Conservation (phyloP, 2,797 vertebrate genomes). For the Halcyon leucocephala region DNA sequence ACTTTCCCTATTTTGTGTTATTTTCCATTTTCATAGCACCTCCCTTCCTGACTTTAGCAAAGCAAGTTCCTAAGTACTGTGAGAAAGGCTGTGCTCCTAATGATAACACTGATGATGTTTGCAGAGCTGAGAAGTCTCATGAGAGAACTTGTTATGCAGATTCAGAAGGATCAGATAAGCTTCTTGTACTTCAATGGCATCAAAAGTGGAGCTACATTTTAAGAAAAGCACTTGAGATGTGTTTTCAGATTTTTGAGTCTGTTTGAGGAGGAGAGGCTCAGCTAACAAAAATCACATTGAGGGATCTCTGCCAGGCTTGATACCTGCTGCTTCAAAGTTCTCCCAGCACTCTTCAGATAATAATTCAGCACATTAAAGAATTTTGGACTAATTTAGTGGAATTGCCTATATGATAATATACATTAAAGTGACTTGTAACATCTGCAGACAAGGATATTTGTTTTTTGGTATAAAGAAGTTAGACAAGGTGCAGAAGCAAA, state of each 20-base stretch:
- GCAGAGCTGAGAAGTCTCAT: not conserved
- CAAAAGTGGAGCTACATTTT: not conserved
- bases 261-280: not conserved
- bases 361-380: not conserved
- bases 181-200: not conserved
- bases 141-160: conserved; percentile 13
- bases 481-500: not conserved
- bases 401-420: not conserved
- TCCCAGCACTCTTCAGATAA: not conserved
- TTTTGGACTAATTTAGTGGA: not conserved
- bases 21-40: conserved; percentile 39
- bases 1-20: conserved; percentile 37
- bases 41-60: conserved; percentile 55
- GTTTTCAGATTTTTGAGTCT: not conserved
- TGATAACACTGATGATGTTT: conserved; percentile 54
- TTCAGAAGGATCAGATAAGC: conserved; percentile 35
- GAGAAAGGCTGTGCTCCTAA: conserved; percentile 36
- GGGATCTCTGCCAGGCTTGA: not conserved
- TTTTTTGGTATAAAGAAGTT: not conserved
- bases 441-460: not conserved
- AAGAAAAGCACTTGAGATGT: not conserved
- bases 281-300: not conserved
- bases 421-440: not conserved
- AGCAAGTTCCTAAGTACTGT: conserved; percentile 34
- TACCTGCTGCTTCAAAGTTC: not conserved